Evolutionary conservation across 2,797 vertebrate species (phyloP).

Genomic region (Acanthiza pusilla): DNA sequence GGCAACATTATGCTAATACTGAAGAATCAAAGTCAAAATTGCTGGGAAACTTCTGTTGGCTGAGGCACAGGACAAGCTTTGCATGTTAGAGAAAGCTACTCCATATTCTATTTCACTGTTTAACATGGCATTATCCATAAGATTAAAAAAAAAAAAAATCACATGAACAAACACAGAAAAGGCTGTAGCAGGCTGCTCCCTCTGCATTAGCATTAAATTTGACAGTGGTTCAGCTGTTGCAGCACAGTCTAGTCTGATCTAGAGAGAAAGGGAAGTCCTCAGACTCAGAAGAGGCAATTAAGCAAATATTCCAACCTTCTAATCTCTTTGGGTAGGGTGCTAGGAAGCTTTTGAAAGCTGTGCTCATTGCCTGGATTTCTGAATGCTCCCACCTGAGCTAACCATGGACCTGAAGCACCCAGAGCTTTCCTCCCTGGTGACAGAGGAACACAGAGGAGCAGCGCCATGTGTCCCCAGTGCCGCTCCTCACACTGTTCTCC

Average conservation of each 20-base stretch:
- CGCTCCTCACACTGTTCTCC: not conserved
- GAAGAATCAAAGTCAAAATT: conserved; percentile 34
- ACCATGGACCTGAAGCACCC: rapidly evolving
- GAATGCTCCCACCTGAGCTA: not conserved
- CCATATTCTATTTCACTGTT: not conserved
- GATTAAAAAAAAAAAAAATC: not conserved
- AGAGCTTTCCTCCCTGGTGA: not conserved
- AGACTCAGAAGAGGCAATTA: not conserved
- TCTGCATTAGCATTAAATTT: not conserved
- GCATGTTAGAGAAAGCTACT: not conserved
- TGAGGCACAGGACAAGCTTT: not conserved
- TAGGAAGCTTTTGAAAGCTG: not conserved
- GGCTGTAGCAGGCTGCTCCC: not conserved
- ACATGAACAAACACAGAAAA: not conserved
- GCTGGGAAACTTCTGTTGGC: conserved; percentile 9
- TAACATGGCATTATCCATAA: not conserved
- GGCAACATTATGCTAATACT: conserved; percentile 22
- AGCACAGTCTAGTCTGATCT: not conserved
- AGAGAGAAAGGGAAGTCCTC: not conserved
- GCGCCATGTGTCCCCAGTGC: rapidly evolving
- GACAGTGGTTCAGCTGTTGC: not conserved
- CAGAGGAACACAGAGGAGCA: not conserved
- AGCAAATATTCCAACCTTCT: not conserved
- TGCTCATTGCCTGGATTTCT: not conserved
- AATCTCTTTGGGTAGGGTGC: not conserved